These are phyloP conservation scores for Nephrotoma appendiculata DNA, from an alignment of 2,888 invertebrate genomes.

Conservation along the genomic window DNA sequence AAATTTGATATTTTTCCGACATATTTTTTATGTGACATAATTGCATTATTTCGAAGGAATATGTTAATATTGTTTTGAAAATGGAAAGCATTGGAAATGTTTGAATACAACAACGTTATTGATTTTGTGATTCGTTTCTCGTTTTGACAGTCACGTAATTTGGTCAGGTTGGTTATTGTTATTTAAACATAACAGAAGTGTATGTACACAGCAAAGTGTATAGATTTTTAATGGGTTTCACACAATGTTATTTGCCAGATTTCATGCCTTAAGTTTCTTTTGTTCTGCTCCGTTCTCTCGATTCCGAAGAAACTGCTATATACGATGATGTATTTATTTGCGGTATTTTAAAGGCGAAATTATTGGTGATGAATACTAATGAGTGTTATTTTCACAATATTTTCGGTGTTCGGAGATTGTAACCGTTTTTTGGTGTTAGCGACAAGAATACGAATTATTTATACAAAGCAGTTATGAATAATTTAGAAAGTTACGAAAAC, in stretches of 20 bases:
- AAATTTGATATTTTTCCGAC: background rate
- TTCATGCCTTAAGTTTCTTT: background rate
- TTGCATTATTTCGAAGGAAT: background rate
- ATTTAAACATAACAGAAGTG: background rate
- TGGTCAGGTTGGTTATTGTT: background rate
- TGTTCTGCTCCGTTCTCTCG: background rate
- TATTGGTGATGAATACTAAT: background rate
- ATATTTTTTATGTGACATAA: background rate
- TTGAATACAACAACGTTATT: background rate
- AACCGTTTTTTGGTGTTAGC: background rate
- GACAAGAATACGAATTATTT: too few species aligned
- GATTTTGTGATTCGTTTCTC: background rate
- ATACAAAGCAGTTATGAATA: too few species aligned
- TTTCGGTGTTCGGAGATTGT: background rate
- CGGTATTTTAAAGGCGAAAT: background rate
- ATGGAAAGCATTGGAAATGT: background rate
- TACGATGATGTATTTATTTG: background rate
- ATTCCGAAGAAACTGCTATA: background rate
- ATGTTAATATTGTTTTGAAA: background rate
- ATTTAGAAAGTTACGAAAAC: too few species aligned
- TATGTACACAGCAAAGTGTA: background rate
- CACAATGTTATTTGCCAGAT: background rate
- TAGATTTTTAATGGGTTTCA: background rate
- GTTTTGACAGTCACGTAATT: background rate
- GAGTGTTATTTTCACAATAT: background rate